Percentiles rank a stretch among this genome's conserved stretches.
phyloP scores from a whole-genome alignment of 2,888 invertebrate genomes.

The Loripinus fragilis region DNA sequence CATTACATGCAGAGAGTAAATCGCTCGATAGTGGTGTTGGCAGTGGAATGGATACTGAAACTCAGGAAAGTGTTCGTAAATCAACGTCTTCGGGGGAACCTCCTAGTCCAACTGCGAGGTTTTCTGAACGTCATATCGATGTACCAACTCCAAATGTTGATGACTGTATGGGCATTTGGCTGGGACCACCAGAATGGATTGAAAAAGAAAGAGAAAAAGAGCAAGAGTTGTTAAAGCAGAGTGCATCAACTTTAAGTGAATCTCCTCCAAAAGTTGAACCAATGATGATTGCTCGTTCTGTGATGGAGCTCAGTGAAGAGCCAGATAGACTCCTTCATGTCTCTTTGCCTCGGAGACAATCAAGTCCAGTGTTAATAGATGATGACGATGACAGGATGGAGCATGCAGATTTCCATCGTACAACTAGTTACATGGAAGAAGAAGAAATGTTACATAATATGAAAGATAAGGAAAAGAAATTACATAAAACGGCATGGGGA shows the following conservation, averaged over 20 bases:
- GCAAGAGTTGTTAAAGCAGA: conserved; percentile 55
- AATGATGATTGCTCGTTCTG: conserved; percentile 53
- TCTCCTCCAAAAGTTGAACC: conserved; percentile 49
- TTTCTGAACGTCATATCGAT: conserved; percentile 60
- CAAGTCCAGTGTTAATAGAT: conserved; percentile 74
- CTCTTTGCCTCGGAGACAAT: conserved; percentile 73
- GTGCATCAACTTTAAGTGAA: conserved; percentile 44
- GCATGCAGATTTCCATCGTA: conserved; percentile 63
- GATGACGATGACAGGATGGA: conserved; percentile 61
- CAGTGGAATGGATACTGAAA: conserved; percentile 70
- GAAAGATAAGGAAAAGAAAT: conserved; percentile 72
- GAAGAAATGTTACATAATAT: conserved; percentile 59
- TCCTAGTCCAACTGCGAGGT: conserved; percentile 68
- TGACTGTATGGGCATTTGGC: conserved; percentile 69
- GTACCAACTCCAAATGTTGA: conserved; percentile 55
- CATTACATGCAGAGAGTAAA: conserved; percentile 63
- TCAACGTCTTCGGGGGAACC: conserved; percentile 73
- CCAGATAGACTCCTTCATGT: conserved; percentile 61
- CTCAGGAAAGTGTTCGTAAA: conserved; percentile 60
- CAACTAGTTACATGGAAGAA: conserved; percentile 75
- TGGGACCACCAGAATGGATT: conserved; percentile 79
- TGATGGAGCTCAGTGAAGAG: conserved; percentile 52
- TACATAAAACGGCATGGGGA: conserved; percentile 89
- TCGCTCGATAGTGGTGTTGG: conserved; percentile 73
- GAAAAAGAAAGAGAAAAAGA: conserved; percentile 72